phyloP scores from a whole-genome alignment of 2,113 vertebrate genomes.

The Poeciliopsis occidentalis region DNA sequence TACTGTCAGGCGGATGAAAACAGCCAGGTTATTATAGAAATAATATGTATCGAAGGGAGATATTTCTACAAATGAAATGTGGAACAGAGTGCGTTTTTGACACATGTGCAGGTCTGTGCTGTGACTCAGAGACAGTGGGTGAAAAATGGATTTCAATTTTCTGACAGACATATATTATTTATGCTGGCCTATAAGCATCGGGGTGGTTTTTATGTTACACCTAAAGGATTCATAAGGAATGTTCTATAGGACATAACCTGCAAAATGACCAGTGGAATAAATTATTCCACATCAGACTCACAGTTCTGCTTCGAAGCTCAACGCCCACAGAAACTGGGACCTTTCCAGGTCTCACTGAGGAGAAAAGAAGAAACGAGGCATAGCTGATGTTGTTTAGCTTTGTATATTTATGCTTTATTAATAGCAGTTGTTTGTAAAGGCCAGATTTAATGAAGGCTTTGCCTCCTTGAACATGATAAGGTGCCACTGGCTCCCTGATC shows the following conservation, averaged over 20 bases:
- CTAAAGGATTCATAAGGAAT: neutral
- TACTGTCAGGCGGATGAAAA: too few relatives aligned
- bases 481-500: neutral
- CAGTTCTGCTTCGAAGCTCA: constrained; percentile 50
- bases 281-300: constrained; percentile 43
- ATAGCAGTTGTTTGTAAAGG: neutral
- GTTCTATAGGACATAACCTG: neutral
- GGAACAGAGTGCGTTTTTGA: neutral
- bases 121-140: neutral
- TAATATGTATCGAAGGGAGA: too few relatives aligned
- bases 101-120: neutral
- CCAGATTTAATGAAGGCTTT: neutral
- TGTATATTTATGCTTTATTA: neutral
- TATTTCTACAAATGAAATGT: neutral
- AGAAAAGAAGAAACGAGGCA: too few relatives aligned
- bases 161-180: too few relatives aligned
- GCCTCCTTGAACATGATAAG: too few relatives aligned
- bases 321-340: neutral
- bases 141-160: too few relatives aligned
- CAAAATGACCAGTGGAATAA: neutral
- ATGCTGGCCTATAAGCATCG: too few relatives aligned
- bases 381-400: neutral
- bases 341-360: too few relatives aligned
- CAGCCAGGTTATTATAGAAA: too few relatives aligned
- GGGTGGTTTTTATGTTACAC: too few relatives aligned